Percentiles rank a stretch among this genome's conserved stretches.
Evolutionary conservation across 2,113 vertebrate genomes (phyloP).

Genomic region (Riparia riparia): DNA sequence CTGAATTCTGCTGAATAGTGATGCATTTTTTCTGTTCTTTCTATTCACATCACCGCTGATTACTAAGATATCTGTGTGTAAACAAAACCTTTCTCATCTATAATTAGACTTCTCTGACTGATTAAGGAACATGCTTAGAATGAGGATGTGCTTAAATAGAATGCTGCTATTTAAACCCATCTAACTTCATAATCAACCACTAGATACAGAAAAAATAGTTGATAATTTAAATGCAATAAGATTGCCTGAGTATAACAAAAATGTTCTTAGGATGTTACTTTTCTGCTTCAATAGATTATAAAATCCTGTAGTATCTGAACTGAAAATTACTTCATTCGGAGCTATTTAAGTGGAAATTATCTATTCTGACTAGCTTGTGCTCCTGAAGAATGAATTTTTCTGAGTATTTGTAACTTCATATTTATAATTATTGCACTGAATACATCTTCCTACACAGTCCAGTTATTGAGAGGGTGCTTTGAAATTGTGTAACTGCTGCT

Average conservation of each 20-base stretch:
- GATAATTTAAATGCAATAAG: conserved; percentile 21
- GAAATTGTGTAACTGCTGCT: background rate
- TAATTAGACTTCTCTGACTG: conserved; percentile 69
- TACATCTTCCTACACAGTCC: background rate
- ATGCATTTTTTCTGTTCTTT: conserved; percentile 61
- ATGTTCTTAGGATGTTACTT: conserved; percentile 21
- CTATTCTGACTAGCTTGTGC: background rate
- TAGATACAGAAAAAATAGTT: conserved; percentile 44
- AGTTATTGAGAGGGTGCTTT: background rate
- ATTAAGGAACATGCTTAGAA: conserved; percentile 68
- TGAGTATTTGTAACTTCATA: background rate
- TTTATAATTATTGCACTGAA: background rate
- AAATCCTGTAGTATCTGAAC: conserved; percentile 7
- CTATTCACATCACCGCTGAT: conserved; percentile 70
- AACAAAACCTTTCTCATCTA: conserved; percentile 72
- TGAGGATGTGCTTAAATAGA: conserved; percentile 62
- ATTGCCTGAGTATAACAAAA: conserved; percentile 23
- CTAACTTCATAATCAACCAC: conserved; percentile 55
- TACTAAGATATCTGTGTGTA: conserved; percentile 64
- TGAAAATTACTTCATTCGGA: background rate
- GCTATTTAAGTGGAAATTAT: background rate
- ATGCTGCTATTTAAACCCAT: conserved; percentile 52
- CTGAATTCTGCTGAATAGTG: conserved; percentile 49
- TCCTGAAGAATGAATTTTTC: background rate
- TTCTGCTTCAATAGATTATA: conserved; percentile 30